These are phyloP conservation scores for Pentamera pediparva DNA, from an alignment of 53 echinoderm and acorn worm species.

Conservation along the genomic window DNA sequence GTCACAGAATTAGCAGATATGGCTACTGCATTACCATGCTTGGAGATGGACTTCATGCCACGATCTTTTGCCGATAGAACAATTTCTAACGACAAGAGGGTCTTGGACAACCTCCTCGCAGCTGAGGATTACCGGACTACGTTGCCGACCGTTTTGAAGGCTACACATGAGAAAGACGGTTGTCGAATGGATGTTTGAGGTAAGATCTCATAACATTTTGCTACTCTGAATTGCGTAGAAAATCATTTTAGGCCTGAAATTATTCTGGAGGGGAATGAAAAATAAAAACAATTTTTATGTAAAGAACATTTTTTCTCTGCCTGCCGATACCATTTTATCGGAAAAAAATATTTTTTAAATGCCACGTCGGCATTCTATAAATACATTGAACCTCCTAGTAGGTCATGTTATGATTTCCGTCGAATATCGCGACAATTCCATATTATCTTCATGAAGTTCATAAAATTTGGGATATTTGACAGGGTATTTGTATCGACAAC, in stretches of 20 bases:
- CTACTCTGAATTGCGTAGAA: neutral
- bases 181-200: conserved; percentile 96
- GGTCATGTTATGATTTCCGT: neutral
- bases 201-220: conserved; percentile 23
- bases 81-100: conserved; percentile 71
- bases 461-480: neutral
- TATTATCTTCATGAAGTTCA: neutral
- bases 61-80: conserved; percentile 63
- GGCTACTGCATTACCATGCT: conserved; percentile 59
- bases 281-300: neutral
- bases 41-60: conserved; percentile 50
- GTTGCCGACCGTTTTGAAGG: conserved; percentile 80
- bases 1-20: no score
- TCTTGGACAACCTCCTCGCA: conserved; percentile 74
- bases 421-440: neutral
- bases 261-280: neutral
- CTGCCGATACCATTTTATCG: neutral
- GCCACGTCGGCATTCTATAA: neutral
- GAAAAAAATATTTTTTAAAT: neutral
- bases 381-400: neutral
- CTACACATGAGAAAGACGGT: conserved; percentile 93
- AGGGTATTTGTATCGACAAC: neutral
- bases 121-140: conserved; percentile 86
- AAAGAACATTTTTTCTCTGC: neutral
- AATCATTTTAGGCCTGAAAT: neutral